These are phyloP conservation scores for Hyposmocoma kahamanoa DNA, from an alignment of 1,140 invertebrate species.

Conservation along the genomic window DNA sequence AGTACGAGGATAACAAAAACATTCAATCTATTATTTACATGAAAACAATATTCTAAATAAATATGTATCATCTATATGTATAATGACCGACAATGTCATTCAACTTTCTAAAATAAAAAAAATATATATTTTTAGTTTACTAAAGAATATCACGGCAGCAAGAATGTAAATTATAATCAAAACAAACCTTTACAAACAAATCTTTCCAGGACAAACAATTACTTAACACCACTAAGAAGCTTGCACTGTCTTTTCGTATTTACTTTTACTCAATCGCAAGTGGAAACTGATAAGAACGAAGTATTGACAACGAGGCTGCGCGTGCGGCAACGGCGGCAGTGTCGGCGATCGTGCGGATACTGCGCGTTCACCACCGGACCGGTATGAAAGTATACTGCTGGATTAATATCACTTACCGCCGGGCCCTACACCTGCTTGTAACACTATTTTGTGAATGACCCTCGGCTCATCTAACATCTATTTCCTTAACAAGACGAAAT, in stretches of 20 bases:
- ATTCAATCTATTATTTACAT: too few relatives aligned
- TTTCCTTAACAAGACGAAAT: too few relatives aligned
- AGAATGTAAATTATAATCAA: too few relatives aligned
- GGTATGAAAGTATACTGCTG: constrained; percentile 53
- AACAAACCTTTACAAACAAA: not conserved
- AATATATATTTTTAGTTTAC: too few relatives aligned
- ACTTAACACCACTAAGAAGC: constrained; percentile 1
- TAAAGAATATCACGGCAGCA: too few relatives aligned
- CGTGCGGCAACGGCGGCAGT: constrained; percentile 28
- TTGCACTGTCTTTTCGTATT: too few relatives aligned
- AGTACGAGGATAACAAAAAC: too few relatives aligned
- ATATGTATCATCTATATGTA: too few relatives aligned
- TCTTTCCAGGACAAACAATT: not conserved
- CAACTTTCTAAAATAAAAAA: not conserved
- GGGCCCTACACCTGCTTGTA: constrained; percentile 43
- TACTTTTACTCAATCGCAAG: not conserved
- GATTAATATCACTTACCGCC: constrained; percentile 51
- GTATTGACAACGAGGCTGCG: constrained; percentile 1
- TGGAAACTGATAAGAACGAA: not conserved
- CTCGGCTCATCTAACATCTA: too few relatives aligned
- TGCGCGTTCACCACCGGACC: constrained; percentile 30
- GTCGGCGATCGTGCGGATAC: constrained; percentile 41
- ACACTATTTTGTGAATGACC: too few relatives aligned
- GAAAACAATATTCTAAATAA: too few relatives aligned
- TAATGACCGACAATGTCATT: too few relatives aligned